These are phyloP conservation scores for Drosophila leontia DNA, from an alignment of 1,140 invertebrate genomes.

Conservation along the genomic window DNA sequence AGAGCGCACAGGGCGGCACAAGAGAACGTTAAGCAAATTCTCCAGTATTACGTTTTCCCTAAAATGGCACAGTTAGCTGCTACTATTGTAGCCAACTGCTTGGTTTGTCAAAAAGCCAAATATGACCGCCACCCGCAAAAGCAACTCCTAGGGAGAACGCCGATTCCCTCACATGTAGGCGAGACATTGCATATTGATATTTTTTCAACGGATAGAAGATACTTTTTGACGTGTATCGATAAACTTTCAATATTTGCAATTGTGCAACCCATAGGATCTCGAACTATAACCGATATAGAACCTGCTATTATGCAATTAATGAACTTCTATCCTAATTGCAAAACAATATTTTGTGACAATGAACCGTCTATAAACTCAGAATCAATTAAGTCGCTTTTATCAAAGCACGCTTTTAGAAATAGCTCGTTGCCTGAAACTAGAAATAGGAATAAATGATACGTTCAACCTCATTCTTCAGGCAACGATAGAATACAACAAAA, in stretches of 20 bases:
- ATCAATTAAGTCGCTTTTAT: not conserved
- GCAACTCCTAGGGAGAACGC: not conserved
- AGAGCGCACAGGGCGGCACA: not conserved
- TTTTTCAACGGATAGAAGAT: constrained; percentile 4
- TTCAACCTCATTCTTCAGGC: too few species aligned
- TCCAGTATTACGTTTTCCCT: constrained; percentile 9
- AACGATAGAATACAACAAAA: too few species aligned
- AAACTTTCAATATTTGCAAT: constrained; percentile 2
- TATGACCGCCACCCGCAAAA: constrained; percentile 16
- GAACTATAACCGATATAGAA: constrained; percentile 1
- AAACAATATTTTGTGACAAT: constrained; percentile 17
- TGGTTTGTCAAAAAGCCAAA: constrained; percentile 8
- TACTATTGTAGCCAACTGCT: constrained; percentile 10
- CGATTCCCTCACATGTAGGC: not conserved
- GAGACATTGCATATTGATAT: not conserved
- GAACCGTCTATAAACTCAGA: constrained; percentile 1
- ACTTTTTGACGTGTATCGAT: not conserved
- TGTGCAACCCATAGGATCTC: constrained; percentile 9
- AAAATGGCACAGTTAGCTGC: constrained; percentile 2
- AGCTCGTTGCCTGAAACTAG: too few species aligned
- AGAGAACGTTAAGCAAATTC: constrained; percentile 8
- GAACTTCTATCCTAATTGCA: not conserved
- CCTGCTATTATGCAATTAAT: constrained; percentile 6
- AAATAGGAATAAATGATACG: too few species aligned
- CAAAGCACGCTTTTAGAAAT: not conserved